Base-by-base conservation (phyloP, 2,113 vertebrate genomes). In the Colistium nudipinnis region DNA sequence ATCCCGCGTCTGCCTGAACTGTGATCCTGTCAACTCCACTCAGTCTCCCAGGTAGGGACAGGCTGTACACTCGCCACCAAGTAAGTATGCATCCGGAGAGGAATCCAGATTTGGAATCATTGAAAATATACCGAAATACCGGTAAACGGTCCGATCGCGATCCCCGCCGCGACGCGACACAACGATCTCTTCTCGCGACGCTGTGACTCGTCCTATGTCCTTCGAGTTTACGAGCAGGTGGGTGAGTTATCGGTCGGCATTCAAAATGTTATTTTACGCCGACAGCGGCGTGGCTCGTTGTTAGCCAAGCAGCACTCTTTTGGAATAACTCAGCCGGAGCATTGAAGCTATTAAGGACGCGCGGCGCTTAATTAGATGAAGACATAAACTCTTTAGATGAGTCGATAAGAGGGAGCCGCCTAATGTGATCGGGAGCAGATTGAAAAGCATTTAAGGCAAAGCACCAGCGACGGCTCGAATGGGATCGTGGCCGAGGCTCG, bases 361-460 rank as follows among this genome's bases (percentile, higher is more conserved):
- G 78, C 80, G 79, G 85, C 76, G 59, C 71, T 74, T 88, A 88
- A 90, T 90, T 82, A 86, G 87, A 88, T 86, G 84, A 85, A 83
- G 83, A 85, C 82, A 81, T 87, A 87, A 87, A 91, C 83, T 85
- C 87, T 86, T 87, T 85, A 76, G 87, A 89, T 88, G 78, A 88
- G 88, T 88, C 85, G 81, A 89, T 91, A 88, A 90, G 85, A 88
- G 80, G 68, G 57, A 80, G 84, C 67, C 43, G 38, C 70, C 84
- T 89, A 89, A 87, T 90, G 88, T 82, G 84, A 91, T 89, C 88
- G 82, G 25, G 60, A 86, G 77, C 87, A 89, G 90, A 88, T 90
- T 89, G 84, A 89, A 90, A 91, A 89, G 84, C 87, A 86, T 89
- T 91, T 88, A 91, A 87, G 78, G 70, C 68, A 80, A 89, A 86